These are phyloP conservation scores for Cynoglossus semilaevis DNA, from an alignment of 2,113 vertebrate genomes.

Conservation along the genomic window DNA sequence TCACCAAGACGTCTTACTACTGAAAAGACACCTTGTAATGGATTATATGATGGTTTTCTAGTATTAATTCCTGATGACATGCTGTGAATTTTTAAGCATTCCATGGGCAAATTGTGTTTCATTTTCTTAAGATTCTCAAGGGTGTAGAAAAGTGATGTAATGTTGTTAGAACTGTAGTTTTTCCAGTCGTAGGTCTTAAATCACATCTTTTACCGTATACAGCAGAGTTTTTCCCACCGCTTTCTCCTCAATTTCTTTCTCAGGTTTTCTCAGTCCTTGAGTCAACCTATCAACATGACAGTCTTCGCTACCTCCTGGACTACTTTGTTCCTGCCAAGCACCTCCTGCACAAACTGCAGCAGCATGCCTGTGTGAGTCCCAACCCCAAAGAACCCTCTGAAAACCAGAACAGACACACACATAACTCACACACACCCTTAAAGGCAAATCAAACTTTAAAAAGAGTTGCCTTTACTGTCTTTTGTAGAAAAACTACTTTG, in stretches of 20 bases:
- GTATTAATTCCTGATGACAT: constrained; percentile 28
- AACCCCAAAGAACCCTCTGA: constrained; percentile 26
- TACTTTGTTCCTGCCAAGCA: constrained; percentile 92
- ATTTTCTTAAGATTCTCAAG: no score
- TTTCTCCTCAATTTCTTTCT: not conserved
- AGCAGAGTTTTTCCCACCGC: not conserved
- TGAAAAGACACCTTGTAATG: no score
- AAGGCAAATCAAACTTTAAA: no score
- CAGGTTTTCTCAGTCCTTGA: constrained; percentile 89
- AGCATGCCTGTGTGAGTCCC: constrained; percentile 89
- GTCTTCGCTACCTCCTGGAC: constrained; percentile 87
- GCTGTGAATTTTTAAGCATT: constrained; percentile 7
- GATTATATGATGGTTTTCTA: not conserved
- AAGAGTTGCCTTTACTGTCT: not conserved
- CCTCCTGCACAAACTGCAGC: constrained; percentile 87
- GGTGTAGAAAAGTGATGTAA: no score
- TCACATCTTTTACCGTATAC: no score
- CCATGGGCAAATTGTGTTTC: no score
- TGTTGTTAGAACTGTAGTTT: no score
- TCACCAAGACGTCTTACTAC: not conserved
- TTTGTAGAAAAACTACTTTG: not conserved
- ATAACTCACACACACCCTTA: not conserved
- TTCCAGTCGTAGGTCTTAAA: no score
- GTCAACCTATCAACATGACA: constrained; percentile 88
- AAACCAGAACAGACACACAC: constrained; percentile 14